Evolutionary conservation across 2,888 invertebrate species (phyloP), one percentile per base, ranked within the genome.

Genomic region (Drosophila kambysellisi): DNA sequence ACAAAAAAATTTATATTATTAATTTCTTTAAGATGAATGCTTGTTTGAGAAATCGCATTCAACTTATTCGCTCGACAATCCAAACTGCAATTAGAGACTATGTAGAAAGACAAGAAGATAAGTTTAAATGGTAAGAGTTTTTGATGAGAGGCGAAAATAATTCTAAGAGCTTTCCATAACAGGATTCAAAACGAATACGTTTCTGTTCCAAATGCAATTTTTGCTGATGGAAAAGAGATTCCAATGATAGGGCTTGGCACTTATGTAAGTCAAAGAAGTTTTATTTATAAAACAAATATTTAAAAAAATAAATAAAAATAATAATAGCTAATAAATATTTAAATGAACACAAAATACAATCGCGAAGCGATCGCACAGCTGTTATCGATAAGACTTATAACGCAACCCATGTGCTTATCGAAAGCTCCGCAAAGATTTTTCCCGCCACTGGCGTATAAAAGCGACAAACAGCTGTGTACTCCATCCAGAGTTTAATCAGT

Each of bases 231-330:
- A 2, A 57, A 62, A 0, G 56, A 86, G 60, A 77, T 81, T 0
- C 81, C 87, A 0, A n/a, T 81, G 7, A 69, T 88, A 12, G 89
- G 89, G 20, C 61, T 86, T 15, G 87, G 87, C 4, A 88, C 87
- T 7, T 86, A 66, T 70, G 86, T 74, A 66, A 74, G 74, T 76
- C 15, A 11, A 53, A 9, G 12, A 25, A 20, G 11, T 29, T 2
- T n/a, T n/a, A 17, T n/a, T 30, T 0, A 17, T 50, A 30, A 7
- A 35, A 20, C 11, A 11, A 25, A 17, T n/a, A 3, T 62, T 25
- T 17, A n/a, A n/a, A 3, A 25, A 17, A 51, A n/a, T 6, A 29
- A 17, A 48, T 48, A 48, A 15, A 11, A 52, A 20, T 4, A 7
- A 12, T 15, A 20, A 20, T 20, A 15, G 29, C 20, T 5, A 1